phyloP scores from a whole-genome alignment of 2,113 vertebrate species.

The Nycticryphes semicollaris region DNA sequence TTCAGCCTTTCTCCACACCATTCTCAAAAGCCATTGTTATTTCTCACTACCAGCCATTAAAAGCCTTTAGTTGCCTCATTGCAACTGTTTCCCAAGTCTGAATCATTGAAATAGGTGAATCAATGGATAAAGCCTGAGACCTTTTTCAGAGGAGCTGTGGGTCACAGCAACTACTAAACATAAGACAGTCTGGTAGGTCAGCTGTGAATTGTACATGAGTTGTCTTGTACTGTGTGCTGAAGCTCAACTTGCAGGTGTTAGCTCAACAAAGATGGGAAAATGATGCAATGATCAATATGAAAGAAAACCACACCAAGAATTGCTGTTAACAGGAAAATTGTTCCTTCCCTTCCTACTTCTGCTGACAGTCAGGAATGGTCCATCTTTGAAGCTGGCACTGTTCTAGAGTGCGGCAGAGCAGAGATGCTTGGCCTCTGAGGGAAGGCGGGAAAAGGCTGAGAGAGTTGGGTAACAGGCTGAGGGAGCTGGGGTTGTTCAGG shows the following conservation, averaged over 20 bases:
- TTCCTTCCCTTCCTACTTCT: background rate
- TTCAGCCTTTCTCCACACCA: background rate
- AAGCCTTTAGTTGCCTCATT: background rate
- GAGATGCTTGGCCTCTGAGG: background rate
- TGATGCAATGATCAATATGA: rapidly evolving
- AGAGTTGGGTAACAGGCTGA: too few relatives aligned
- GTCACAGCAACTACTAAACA: background rate
- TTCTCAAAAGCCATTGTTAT: background rate
- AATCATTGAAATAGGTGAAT: background rate
- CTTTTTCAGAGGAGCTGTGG: background rate
- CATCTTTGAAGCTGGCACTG: background rate
- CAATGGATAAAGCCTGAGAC: background rate
- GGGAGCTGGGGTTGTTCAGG: too few relatives aligned
- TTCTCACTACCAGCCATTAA: background rate
- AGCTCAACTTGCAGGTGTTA: background rate
- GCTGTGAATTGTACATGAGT: background rate
- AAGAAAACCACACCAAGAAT: background rate
- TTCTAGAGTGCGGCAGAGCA: rapidly evolving
- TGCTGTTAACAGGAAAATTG: background rate
- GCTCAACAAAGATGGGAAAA: background rate
- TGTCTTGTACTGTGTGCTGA: background rate
- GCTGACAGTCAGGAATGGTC: background rate
- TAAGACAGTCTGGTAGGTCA: background rate
- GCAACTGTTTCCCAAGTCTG: background rate
- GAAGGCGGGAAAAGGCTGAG: background rate